Evolutionary conservation across 1,140 invertebrate genomes (phyloP).

Genomic region (Drosophila miranda): DNA sequence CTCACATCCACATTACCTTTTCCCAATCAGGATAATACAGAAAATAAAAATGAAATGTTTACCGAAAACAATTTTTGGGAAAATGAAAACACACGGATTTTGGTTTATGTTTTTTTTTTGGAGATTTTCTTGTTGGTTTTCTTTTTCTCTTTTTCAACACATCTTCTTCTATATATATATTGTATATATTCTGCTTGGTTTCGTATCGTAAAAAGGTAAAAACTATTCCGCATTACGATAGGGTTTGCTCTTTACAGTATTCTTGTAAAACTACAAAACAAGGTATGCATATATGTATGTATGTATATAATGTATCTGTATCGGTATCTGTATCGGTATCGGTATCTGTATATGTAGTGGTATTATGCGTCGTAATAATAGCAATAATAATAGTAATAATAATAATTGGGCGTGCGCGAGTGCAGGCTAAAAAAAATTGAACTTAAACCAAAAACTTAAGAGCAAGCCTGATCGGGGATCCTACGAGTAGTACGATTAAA

Average conservation of each 20-base stretch:
- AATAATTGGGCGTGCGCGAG: conserved; percentile 40
- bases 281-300: conserved; percentile 55
- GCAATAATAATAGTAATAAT: conserved; percentile 25
- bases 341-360: conserved; percentile 7
- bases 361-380: conserved; percentile 1
- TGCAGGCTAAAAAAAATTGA: conserved; percentile 24
- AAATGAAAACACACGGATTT: conserved; percentile 64
- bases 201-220: conserved; percentile 62
- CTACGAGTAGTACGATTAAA: conserved; percentile 57
- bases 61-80: not conserved
- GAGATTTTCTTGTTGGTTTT: conserved; percentile 31
- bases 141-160: conserved; percentile 59
- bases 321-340: conserved; percentile 13
- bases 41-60: conserved; percentile 6
- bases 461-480: too few species aligned
- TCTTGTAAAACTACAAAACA: conserved; percentile 76
- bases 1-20: conserved; percentile 31
- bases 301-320: conserved; percentile 47
- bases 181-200: conserved; percentile 55
- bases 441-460: conserved; percentile 23
- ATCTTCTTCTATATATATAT: conserved; percentile 64
- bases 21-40: conserved; percentile 1
- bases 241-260: conserved; percentile 62
- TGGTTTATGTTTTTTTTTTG: conserved; percentile 57
- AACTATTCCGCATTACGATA: conserved; percentile 58